Conservation (phyloP, 2,113 vertebrate species). For the Rana temporaria region DNA sequence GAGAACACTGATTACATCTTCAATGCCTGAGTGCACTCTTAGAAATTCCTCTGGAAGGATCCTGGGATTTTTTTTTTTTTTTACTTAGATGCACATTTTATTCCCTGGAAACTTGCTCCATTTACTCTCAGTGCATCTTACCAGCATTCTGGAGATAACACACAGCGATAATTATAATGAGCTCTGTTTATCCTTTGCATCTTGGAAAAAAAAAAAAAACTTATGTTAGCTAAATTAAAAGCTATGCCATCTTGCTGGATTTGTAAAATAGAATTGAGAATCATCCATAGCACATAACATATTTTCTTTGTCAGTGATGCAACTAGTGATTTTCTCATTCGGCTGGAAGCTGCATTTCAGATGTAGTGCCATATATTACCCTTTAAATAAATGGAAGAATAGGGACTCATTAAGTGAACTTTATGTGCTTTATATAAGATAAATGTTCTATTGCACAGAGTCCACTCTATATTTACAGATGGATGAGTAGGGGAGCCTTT, state of each 20-base stretch:
- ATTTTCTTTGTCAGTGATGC: not conserved
- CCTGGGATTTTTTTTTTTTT: constrained; percentile 3
- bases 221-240: constrained; percentile 23
- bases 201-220: not conserved
- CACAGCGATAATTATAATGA: constrained; percentile 32
- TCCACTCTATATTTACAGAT: too few relatives aligned
- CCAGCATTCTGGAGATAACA: constrained; percentile 1
- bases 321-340: constrained; percentile 2
- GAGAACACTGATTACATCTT: not conserved
- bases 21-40: constrained; percentile 31
- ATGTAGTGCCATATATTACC: too few relatives aligned
- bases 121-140: constrained; percentile 17
- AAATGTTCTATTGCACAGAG: too few relatives aligned
- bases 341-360: not conserved
- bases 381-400: too few relatives aligned
- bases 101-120: constrained; percentile 16
- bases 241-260: not conserved
- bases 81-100: constrained; percentile 20
- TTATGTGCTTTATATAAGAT: too few relatives aligned
- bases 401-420: too few relatives aligned
- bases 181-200: constrained; percentile 27
- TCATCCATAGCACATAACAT: not conserved
- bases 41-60: constrained; percentile 16
- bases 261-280: not conserved
- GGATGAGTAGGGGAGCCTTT: too few relatives aligned